A percentile compares a stretch with the other conserved stretches of the same genome.
Evolutionary conservation across 2,888 invertebrate genomes (phyloP).

Genomic region (Acanthoscelides obtectus): DNA sequence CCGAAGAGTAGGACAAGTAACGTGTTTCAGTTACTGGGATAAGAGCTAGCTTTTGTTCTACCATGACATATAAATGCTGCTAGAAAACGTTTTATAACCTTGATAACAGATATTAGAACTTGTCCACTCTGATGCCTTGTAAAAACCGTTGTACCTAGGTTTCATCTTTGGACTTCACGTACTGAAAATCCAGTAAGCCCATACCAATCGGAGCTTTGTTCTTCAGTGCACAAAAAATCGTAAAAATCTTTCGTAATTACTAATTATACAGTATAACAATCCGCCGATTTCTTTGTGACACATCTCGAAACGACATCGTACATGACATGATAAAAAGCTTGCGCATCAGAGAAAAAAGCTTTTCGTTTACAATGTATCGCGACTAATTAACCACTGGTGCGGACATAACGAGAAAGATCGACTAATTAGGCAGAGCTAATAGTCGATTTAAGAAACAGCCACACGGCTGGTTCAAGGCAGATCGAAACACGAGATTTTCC

Average conservation of each 20-base stretch:
- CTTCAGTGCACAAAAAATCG: background rate
- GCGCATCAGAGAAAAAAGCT: background rate
- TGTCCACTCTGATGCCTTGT: too few relatives aligned
- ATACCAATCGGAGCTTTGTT: background rate
- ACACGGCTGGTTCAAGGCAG: background rate
- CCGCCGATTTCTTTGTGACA: background rate
- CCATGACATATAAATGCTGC: too few relatives aligned
- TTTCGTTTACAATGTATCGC: background rate
- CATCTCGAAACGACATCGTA: background rate
- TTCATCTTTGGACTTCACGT: too few relatives aligned
- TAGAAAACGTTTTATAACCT: too few relatives aligned
- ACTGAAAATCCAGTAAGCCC: background rate
- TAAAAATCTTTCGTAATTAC: background rate
- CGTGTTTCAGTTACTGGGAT: too few relatives aligned
- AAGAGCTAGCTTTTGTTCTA: too few relatives aligned
- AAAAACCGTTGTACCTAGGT: too few relatives aligned
- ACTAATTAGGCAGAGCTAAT: background rate
- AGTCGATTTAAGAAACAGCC: background rate
- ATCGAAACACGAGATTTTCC: background rate
- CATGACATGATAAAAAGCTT: too few relatives aligned
- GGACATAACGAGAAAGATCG: background rate
- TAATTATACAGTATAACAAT: background rate
- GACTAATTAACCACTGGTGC: background rate
- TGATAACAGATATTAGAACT: too few relatives aligned
- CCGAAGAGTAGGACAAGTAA: too few relatives aligned